These are phyloP conservation scores for Ichneumon xanthorius DNA, from an alignment of 2,888 invertebrate genomes.

Conservation along the genomic window DNA sequence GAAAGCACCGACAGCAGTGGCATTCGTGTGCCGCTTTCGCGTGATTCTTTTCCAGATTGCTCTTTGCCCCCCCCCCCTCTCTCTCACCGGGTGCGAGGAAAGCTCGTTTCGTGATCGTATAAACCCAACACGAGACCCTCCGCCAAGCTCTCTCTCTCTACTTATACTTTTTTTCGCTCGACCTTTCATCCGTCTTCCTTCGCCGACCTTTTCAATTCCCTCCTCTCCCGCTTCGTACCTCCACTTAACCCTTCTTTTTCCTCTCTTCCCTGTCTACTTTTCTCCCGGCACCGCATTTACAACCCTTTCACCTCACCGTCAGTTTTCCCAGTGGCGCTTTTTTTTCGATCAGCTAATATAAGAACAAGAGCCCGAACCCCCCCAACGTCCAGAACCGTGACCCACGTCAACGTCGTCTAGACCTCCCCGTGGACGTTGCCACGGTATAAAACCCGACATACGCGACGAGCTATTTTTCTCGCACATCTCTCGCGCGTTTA, in stretches of 20 bases:
- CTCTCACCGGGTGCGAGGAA: constrained; percentile 10
- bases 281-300: constrained; percentile 21
- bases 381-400: constrained; percentile 19
- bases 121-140: constrained; percentile 45
- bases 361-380: constrained; percentile 19
- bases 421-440: constrained; percentile 10
- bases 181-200: constrained; percentile 25
- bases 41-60: constrained; percentile 29
- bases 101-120: constrained; percentile 45
- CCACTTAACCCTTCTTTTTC: not conserved
- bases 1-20: constrained; percentile 29
- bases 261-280: constrained; percentile 27
- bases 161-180: not conserved
- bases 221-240: constrained; percentile 23
- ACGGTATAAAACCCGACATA: constrained; percentile 22
- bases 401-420: constrained; percentile 43
- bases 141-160: constrained; percentile 8
- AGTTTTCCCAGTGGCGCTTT: not conserved
- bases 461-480: constrained; percentile 11
- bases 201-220: constrained; percentile 27
- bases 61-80: not conserved
- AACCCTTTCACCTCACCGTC: constrained; percentile 11
- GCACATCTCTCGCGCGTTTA: constrained; percentile 25
- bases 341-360: constrained; percentile 37
- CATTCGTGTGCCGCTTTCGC: constrained; percentile 41